Evolutionary conservation across 2,888 invertebrate genomes (phyloP).

Genomic region (Leptinotarsa tumamoca): DNA sequence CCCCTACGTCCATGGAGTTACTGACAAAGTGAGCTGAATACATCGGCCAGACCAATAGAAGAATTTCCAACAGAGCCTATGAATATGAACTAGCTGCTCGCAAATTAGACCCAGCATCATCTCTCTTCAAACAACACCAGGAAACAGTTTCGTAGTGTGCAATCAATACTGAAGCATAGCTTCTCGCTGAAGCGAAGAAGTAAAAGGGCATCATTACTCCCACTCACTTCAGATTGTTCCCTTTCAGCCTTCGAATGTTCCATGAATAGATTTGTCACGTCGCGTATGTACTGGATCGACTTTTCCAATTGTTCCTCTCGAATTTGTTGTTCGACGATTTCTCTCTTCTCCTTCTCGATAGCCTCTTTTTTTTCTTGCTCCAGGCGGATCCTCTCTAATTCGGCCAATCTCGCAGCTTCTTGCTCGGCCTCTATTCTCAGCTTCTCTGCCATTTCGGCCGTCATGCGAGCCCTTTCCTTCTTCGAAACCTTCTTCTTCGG

Average conservation of each 20-base stretch:
- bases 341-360: constrained; percentile 62
- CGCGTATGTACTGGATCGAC: constrained; percentile 43
- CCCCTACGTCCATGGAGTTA: too few relatives aligned
- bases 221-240: constrained; percentile 34
- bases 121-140: too few relatives aligned
- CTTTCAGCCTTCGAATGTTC: constrained; percentile 25
- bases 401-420: constrained; percentile 48
- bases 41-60: too few relatives aligned
- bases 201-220: too few relatives aligned
- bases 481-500: constrained; percentile 46
- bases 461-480: constrained; percentile 59
- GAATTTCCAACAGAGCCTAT: too few relatives aligned
- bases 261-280: constrained; percentile 8
- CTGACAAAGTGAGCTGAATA: too few relatives aligned
- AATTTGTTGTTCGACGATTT: constrained; percentile 55
- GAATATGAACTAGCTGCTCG: too few relatives aligned
- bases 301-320: constrained; percentile 58
- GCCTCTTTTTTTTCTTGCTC: constrained; percentile 57
- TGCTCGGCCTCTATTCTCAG: constrained; percentile 49
- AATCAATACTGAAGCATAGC: too few relatives aligned
- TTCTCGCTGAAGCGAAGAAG: too few relatives aligned
- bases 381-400: constrained; percentile 49
- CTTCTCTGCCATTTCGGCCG: constrained; percentile 52
- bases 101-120: too few relatives aligned
- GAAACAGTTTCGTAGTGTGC: too few relatives aligned